Evolutionary conservation across 2,797 vertebrate species (phyloP).

Genomic region (Melopsittacus undulatus): DNA sequence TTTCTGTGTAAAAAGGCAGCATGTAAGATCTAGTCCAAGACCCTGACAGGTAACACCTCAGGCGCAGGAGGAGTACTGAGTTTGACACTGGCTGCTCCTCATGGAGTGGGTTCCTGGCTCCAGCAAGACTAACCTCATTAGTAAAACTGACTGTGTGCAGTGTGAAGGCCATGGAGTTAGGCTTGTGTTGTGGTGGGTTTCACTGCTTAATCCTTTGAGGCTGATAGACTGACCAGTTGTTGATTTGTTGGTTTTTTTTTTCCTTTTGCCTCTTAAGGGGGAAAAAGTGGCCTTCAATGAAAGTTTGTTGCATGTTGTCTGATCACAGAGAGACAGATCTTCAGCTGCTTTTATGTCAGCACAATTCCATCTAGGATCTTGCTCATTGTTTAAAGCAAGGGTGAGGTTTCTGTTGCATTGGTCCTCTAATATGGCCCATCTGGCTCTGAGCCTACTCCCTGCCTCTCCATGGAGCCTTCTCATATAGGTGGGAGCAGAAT

Average conservation of each 20-base stretch:
- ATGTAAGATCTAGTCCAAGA: neutral
- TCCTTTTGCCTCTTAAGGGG: neutral
- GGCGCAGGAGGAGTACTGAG: neutral
- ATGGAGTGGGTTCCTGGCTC: neutral
- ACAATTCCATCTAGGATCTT: neutral
- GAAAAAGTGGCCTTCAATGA: neutral
- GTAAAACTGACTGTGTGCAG: neutral
- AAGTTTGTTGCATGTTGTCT: neutral
- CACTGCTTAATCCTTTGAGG: neutral
- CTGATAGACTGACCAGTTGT: neutral
- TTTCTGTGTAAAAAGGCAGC: neutral
- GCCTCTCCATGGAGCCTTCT: neutral
- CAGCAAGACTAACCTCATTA: neutral
- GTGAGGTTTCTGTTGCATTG: constrained; percentile 49
- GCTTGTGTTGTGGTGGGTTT: neutral
- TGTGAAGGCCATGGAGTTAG: neutral
- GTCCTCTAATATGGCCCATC: neutral
- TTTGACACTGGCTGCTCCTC: neutral
- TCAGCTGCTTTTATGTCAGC: constrained; percentile 31
- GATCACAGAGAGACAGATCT: neutral
- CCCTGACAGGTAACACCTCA: neutral
- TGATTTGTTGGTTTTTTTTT: neutral
- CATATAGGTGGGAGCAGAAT: constrained; percentile 24
- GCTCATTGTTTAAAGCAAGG: constrained; percentile 21
- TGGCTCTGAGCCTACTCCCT: neutral